These are phyloP conservation scores for Holocentrus rufus DNA, from an alignment of 2,797 vertebrate species.

Conservation along the genomic window DNA sequence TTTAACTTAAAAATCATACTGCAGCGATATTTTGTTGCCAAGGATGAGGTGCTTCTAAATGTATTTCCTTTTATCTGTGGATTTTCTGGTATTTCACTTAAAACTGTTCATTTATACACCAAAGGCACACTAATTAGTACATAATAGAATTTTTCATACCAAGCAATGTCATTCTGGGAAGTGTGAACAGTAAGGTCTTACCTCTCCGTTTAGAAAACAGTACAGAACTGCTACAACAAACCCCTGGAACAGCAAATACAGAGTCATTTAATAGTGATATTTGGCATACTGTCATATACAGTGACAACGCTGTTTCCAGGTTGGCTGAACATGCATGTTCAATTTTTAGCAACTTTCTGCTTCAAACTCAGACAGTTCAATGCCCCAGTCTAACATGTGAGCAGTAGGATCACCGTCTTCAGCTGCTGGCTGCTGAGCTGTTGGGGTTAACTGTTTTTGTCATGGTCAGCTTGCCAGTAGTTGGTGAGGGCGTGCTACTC, in stretches of 20 bases:
- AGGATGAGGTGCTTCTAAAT: no score
- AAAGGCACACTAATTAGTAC: neutral
- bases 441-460: neutral
- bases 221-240: constrained; percentile 89
- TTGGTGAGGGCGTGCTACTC: neutral
- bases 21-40: no score
- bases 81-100: neutral
- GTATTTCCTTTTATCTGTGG: no score
- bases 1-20: no score
- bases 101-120: neutral
- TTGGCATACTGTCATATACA: neutral
- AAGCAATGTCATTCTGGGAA: neutral
- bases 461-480: neutral
- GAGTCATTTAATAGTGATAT: neutral
- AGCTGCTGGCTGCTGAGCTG: neutral
- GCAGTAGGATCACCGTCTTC: neutral
- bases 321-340: neutral
- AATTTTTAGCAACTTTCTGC: neutral
- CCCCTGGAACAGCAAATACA: constrained; percentile 76
- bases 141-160: neutral
- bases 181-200: constrained; percentile 69
- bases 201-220: constrained; percentile 91
- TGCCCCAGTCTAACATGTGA: no score
- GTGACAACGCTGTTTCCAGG: neutral
- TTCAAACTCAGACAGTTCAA: neutral